Evolutionary conservation across 2,113 vertebrate species (phyloP).

Genomic region (Leptocoma aspasia): DNA sequence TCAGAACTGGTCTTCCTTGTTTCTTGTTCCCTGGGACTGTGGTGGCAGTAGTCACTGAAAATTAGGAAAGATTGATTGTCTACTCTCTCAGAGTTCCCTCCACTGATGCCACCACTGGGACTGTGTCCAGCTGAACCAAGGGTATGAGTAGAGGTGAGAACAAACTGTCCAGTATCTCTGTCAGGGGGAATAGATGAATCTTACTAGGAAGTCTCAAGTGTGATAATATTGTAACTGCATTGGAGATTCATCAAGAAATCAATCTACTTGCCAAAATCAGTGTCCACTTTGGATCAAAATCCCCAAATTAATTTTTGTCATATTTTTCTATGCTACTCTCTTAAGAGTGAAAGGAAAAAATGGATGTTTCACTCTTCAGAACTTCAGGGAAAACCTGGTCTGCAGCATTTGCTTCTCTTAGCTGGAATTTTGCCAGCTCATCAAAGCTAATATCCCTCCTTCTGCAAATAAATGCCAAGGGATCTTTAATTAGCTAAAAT

Average conservation of each 20-base stretch:
- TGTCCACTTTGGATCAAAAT: background rate
- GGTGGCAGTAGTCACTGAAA: background rate
- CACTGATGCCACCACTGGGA: background rate
- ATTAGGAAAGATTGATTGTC: background rate
- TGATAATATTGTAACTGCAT: background rate
- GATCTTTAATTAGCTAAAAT: conserved; percentile 48
- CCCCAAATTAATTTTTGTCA: background rate
- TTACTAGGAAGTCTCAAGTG: background rate
- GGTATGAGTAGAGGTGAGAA: background rate
- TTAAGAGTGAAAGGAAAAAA: background rate
- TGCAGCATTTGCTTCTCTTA: background rate
- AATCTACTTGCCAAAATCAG: background rate
- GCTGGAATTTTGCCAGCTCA: background rate
- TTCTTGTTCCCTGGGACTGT: background rate
- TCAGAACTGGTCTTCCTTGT: background rate
- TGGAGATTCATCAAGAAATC: background rate
- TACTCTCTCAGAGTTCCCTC: background rate
- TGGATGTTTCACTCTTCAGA: background rate
- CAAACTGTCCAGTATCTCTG: background rate
- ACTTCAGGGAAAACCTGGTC: background rate
- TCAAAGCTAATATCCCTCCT: background rate
- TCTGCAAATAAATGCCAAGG: conserved; percentile 34
- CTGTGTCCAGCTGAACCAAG: background rate
- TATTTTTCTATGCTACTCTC: background rate
- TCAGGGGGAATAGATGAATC: background rate